Percentiles rank a stretch among this genome's conserved stretches.
Conservation (phyloP, 2,888 invertebrate species). For the Nomada fucata region DNA sequence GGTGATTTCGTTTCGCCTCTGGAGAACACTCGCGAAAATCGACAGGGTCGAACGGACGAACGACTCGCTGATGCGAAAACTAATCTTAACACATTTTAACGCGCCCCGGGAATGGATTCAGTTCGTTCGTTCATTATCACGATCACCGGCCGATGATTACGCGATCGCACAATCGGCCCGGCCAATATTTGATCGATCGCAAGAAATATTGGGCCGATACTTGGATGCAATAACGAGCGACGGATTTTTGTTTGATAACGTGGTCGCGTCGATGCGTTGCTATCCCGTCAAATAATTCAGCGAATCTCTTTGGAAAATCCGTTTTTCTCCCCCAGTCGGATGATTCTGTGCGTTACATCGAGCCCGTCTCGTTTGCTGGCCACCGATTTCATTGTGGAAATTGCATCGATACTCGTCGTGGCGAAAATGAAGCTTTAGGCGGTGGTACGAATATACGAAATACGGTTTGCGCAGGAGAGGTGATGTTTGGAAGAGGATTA, state of each 20-base stretch:
- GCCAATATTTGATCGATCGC: not conserved
- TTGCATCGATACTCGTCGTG: conserved; percentile 1
- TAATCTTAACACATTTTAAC: conserved; percentile 46
- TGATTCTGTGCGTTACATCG: not conserved
- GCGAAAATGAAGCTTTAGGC: not conserved
- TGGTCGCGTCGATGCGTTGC: too few relatives aligned
- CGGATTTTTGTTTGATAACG: too few relatives aligned
- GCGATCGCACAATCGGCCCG: not conserved
- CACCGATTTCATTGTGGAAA: conserved; percentile 4
- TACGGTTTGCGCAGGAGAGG: too few relatives aligned
- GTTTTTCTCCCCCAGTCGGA: not conserved
- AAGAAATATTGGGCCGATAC: not conserved
- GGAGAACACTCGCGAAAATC: conserved; percentile 17
- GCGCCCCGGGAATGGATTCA: not conserved
- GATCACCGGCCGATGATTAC: not conserved
- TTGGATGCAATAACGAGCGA: too few relatives aligned
- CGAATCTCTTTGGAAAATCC: not conserved
- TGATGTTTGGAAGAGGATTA: too few relatives aligned
- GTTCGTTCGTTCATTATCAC: not conserved
- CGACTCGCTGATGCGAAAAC: conserved; percentile 40
- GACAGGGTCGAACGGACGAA: too few relatives aligned
- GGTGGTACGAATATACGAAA: too few relatives aligned
- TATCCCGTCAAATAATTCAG: too few relatives aligned
- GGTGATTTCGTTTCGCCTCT: conserved; percentile 12
- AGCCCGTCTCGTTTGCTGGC: not conserved